Evolutionary conservation across 2,113 vertebrate genomes (phyloP), one percentile per base, ranked within the genome.

Genomic region (Anoplopoma fimbria): DNA sequence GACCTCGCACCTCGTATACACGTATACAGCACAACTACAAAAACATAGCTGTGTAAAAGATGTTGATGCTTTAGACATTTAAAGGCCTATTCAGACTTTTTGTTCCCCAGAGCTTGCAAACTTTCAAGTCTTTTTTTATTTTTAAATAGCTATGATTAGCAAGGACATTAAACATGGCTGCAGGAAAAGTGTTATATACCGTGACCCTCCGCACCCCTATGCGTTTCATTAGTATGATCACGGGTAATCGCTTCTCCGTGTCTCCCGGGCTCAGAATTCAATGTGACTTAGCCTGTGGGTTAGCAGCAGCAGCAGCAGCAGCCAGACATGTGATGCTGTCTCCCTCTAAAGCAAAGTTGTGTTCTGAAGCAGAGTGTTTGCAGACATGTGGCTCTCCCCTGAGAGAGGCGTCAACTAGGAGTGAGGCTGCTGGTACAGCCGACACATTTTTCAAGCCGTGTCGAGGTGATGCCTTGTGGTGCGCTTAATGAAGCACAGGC

Each of bases 401-500:
- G 0, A 57, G 51, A 81, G 60, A n/a, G 2, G 17, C 5, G 19
- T 58, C 25, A 38, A 65, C n/a, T 0, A 15, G 34, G 64, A 33
- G 38, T 69, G 60, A 69, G 78, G 57, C 65, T 23, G 62, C 67
- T 14, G 65, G 9, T 61, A 38, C 75, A 68, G 63, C 79, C 69
- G 63, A 36, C 58, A 65, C 84, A 68, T 83, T 84, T 74, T 74
- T 76, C 70, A 70, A 64, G 69, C 73, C 27, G 57, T 49, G 70
- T 70, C 49, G 57, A 80, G 40, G 63, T 57, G 76, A 81, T 42
- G 89, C 29, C 84, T 70, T 31, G 31, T 31, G 65, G 29, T 78
- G 67, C 17, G 40, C 83, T 76, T 90, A 89, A 91, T 90, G 89
- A 93, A 89, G 74, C 81, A 29, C 63, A 38, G 72, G 88, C 88